A percentile compares a stretch with the other conserved stretches of the same genome.
phyloP scores from a whole-genome alignment of 2,113 vertebrate species.

The Hylia prasina region DNA sequence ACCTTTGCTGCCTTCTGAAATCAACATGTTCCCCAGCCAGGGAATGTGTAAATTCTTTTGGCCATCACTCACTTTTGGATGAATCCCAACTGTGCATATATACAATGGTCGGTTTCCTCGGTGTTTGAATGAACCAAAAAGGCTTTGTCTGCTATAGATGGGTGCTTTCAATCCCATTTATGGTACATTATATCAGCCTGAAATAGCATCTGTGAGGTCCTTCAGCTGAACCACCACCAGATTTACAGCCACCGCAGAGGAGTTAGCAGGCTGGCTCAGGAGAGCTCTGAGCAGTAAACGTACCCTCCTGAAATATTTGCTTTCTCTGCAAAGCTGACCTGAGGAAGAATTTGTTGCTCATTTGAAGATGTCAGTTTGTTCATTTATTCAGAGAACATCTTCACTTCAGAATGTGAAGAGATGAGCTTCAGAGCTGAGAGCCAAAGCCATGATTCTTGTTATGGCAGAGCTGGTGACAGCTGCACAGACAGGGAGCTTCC shows the following conservation, averaged over 20 bases:
- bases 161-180: slow-evolving; percentile 47
- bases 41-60: slow-evolving; percentile 13
- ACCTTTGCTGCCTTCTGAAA: slow-evolving; percentile 40
- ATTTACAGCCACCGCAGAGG: slow-evolving; percentile 50
- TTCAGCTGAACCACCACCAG: slow-evolving; percentile 10
- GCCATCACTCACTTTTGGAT: slow-evolving; percentile 40
- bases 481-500: not conserved
- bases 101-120: not conserved
- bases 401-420: not conserved
- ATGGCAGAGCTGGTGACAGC: not conserved
- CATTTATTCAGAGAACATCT: slow-evolving; percentile 31
- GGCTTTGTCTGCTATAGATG: slow-evolving; percentile 33
- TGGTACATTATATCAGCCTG: slow-evolving; percentile 27
- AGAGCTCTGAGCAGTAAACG: slow-evolving; percentile 18
- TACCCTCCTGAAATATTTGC: slow-evolving; percentile 49
- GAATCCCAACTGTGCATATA: slow-evolving; percentile 9
- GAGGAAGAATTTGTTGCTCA: slow-evolving; percentile 35
- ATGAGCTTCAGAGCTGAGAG: not conserved
- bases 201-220: slow-evolving; percentile 27
- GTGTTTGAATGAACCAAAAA: slow-evolving; percentile 37
- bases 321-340: slow-evolving; percentile 52
- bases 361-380: not conserved
- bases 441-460: not conserved
- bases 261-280: slow-evolving; percentile 53
- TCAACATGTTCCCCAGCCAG: slow-evolving; percentile 21